phyloP scores from a whole-genome alignment of 2,888 invertebrate species.

The Drosophila setosimentum region DNA sequence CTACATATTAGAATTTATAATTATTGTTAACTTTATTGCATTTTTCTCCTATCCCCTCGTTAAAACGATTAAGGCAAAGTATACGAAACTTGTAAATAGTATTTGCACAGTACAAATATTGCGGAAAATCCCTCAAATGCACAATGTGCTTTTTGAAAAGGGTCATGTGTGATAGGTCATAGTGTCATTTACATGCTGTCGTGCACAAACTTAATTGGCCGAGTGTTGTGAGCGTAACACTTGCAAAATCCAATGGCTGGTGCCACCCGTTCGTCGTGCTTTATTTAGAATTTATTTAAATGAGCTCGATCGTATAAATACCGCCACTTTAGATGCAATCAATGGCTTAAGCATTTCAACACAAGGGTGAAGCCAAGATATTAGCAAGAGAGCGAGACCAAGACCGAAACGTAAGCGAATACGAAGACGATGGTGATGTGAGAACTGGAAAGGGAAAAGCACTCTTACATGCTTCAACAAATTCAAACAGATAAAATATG shows the following conservation, averaged over 20 bases:
- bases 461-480: conserved; percentile 80
- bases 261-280: conserved; percentile 54
- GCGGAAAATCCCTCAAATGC: conserved; percentile 13
- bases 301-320: conserved; percentile 78
- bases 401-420: conserved; percentile 6
- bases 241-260: conserved; percentile 37
- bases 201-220: conserved; percentile 69
- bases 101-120: not conserved
- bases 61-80: not conserved
- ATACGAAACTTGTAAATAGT: not conserved
- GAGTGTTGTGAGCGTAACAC: conserved; percentile 50
- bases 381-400: conserved; percentile 24
- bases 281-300: conserved; percentile 79
- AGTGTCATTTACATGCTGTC: conserved; percentile 63
- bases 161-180: conserved; percentile 62
- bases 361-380: conserved; percentile 70
- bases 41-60: not conserved
- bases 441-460: conserved; percentile 18
- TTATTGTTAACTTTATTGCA: not conserved
- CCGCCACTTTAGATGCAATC: conserved; percentile 79
- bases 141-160: conserved; percentile 19
- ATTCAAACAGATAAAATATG: conserved; percentile 82
- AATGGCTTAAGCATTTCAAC: conserved; percentile 81
- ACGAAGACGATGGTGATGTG: not conserved
- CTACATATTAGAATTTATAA: not conserved